Base-by-base conservation (phyloP, 2,797 vertebrate species). In the Peromyscus nudipes region DNA sequence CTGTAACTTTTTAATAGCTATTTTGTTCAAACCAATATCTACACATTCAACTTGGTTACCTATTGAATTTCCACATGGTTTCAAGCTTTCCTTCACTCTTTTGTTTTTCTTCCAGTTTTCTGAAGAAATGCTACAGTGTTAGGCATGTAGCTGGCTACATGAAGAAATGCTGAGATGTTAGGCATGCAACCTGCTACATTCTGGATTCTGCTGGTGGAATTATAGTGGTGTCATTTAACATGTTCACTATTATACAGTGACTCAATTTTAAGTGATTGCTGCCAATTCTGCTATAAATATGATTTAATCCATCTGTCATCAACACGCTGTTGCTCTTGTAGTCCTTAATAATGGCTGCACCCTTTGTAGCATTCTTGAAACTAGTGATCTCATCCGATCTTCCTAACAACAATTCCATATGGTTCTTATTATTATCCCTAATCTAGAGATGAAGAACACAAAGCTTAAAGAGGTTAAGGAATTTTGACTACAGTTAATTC, bases 81-180 rank as follows among this genome's bases (percentile, higher is more conserved):
- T 31, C 69, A 89, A 55, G 16, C 46, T 81, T 29, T 90, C 46
- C 27, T 43, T 86, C n/a, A 16, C 31, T 84, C n/a, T 65, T 92
- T 93, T 89, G 34, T 52, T 92, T 92, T 91, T 77, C 62, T 84
- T 86, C 29, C n/a, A 81, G 65, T 65, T 89, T 97, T 76, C 73
- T 2, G 14, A 95, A 73, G 40, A 94, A 83, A 62, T 9, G 23
- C 27, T 65, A 29, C 27, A 12, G 12, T 31, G 34, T 75, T 76
- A 75, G 43, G 16, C 40, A 29, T 12, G 3, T 55, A 82, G 34
- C 77, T 96, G 75, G 69, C 43, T 40, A 29, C 16, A 57, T 1
- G 11, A 95, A 82, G 11, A 95, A 82, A 64, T 10, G 19, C 19
- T 89, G 52, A 10, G 43, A 29, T 65, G 29, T 75, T 76, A 75